Percentiles rank a stretch among this genome's conserved stretches.
phyloP scores from a whole-genome alignment of 2,113 vertebrate species.

The Melanerpes aurifrons region DNA sequence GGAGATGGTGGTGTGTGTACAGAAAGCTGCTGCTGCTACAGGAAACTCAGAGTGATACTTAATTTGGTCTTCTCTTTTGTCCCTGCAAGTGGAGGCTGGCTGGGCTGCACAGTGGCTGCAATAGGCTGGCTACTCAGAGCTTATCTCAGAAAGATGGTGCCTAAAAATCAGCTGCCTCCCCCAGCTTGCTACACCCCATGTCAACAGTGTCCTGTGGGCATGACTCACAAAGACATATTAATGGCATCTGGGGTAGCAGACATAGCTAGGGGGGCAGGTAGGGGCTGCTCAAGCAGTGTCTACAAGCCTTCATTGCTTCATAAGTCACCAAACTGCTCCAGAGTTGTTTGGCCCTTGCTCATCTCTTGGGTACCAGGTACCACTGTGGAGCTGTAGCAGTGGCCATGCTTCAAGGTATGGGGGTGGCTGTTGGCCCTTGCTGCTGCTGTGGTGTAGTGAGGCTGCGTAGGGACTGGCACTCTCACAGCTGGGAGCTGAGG shows the following conservation, averaged over 20 bases:
- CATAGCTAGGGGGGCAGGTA: background rate
- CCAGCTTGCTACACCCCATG: fast-evolving
- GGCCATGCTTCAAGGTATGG: fast-evolving
- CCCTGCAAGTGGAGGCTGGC: background rate
- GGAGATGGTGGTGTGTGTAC: background rate
- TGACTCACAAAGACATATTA: background rate
- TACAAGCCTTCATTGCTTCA: background rate
- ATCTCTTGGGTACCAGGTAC: background rate
- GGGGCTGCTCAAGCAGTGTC: fast-evolving
- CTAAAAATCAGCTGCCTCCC: background rate
- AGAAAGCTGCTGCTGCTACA: background rate
- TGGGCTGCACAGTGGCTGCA: background rate
- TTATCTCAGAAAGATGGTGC: fast-evolving
- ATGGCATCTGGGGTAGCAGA: fast-evolving
- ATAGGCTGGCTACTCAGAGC: background rate
- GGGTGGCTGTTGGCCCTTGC: background rate
- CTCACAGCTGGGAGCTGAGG: background rate
- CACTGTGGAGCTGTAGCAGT: background rate
- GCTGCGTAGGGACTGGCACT: background rate
- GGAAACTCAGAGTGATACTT: background rate
- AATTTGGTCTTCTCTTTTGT: background rate
- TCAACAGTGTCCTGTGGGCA: fast-evolving
- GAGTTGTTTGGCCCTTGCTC: background rate
- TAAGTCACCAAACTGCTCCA: fast-evolving
- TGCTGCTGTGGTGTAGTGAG: fast-evolving